phyloP scores from a whole-genome alignment of 1,140 invertebrate species.

The Adoxophyes honmai region DNA sequence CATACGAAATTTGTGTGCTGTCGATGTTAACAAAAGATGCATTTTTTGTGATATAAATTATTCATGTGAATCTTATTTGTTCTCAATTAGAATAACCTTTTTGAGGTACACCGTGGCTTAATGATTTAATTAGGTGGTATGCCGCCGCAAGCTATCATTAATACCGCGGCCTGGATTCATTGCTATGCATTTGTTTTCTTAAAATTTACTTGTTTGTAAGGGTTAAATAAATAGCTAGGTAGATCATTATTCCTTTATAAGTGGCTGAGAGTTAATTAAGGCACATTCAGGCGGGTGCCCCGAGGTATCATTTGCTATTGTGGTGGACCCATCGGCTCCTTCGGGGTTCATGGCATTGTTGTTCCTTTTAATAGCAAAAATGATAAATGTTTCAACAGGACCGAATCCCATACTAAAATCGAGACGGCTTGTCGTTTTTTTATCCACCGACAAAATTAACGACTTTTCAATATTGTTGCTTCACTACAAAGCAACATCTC shows the following conservation, averaged over 20 bases:
- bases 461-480: background rate
- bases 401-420: slow-evolving; percentile 36
- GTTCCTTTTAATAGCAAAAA: slow-evolving; percentile 71
- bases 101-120: background rate
- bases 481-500: background rate
- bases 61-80: slow-evolving; percentile 27
- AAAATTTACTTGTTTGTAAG: slow-evolving; percentile 16
- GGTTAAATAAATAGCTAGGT: slow-evolving; percentile 22
- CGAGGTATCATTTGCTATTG: slow-evolving; percentile 72
- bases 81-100: background rate
- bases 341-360: slow-evolving; percentile 63
- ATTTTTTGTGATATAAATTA: slow-evolving; percentile 24
- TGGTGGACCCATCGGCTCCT: slow-evolving; percentile 62
- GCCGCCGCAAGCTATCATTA: background rate
- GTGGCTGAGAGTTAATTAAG: slow-evolving; percentile 65
- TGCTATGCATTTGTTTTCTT: slow-evolving; percentile 9
- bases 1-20: slow-evolving; percentile 26
- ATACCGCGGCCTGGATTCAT: background rate
- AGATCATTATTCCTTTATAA: slow-evolving; percentile 37
- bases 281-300: slow-evolving; percentile 56
- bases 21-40: slow-evolving; percentile 37
- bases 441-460: background rate
- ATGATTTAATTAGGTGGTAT: slow-evolving; percentile 11
- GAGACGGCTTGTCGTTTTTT: background rate
- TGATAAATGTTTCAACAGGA: slow-evolving; percentile 67